Base-by-base conservation (phyloP, 1,140 invertebrate genomes). In the Rhynchophorus ferrugineus region DNA sequence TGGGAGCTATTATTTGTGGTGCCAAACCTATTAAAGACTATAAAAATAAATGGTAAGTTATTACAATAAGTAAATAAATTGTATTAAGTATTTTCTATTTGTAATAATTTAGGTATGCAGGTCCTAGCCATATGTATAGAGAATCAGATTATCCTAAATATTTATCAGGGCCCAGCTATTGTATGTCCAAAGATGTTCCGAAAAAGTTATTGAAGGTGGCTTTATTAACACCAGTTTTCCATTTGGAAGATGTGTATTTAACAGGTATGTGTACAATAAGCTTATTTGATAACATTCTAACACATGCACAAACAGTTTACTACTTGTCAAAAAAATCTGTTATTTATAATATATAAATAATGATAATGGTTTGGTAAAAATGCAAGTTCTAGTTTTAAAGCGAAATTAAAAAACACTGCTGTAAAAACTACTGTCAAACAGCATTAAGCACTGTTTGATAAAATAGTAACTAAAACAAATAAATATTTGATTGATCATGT, bases 181-280 rank as follows among this genome's bases (percentile, higher is more conserved):
- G 87, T 1, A 79, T 92, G 72, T 85, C 84, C n/a, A 67, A 78
- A 8, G 79, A 82, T 62, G 75, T 86, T 1, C 82, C 81, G 5
- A 61, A 63, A 17, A 79, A 75, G 49, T 71, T 93, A 6, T 89
- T 87, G 63, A 65, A 78, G 16, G 78, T 82, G 11, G 81, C 88
- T 0, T 63, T 89, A 1, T 69, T 70, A 35, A 86, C 82, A 8
- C 78, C 80, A 5, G 72, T 88, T 24, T 78, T 91, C 54, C 84
- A 90, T 63, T 67, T 91, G 16, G 91, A 94, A 66, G 91, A 93
- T 65, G 83, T 93, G 39, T 94, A 84, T 65, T 78, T 92, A 11
- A 93, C 89, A 3, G 91, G 89, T 29, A 29, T 29, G 24, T 6
- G 11, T 29, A 11, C 7, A 8, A 7, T 39, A 6, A 8, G 6